phyloP scores from a whole-genome alignment of 2,888 invertebrate species.

The Nymphalis c-album region DNA sequence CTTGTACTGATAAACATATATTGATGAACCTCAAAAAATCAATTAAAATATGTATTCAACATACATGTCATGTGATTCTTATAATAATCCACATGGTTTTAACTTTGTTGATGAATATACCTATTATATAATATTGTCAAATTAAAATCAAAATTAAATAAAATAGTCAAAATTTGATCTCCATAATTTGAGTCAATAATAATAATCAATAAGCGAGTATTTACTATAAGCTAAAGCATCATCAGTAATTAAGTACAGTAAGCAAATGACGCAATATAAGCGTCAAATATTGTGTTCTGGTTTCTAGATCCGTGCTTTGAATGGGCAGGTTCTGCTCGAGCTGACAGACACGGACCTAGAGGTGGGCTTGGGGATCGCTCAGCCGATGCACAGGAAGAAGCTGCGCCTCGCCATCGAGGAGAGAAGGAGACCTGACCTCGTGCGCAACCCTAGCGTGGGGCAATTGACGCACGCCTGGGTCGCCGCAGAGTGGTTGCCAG shows the following conservation, averaged over 20 bases:
- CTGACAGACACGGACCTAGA: conserved; percentile 95
- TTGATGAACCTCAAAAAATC: no score
- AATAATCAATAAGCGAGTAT: not conserved
- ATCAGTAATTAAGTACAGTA: conserved; percentile 25
- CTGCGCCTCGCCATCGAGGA: conserved; percentile 96
- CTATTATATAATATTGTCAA: no score
- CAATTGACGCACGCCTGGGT: conserved; percentile 96
- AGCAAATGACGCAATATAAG: conserved; percentile 71
- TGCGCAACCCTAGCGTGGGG: conserved; percentile 93
- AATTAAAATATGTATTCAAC: no score
- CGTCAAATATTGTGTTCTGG: conserved; percentile 82
- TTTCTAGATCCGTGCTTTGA: conserved; percentile 86
- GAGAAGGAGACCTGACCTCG: conserved; percentile 91
- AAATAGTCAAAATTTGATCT: no score
- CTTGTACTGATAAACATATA: no score
- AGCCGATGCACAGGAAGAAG: conserved; percentile 96
- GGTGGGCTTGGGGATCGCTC: conserved; percentile 93
- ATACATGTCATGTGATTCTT: no score
- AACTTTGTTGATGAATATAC: no score
- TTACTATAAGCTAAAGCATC: not conserved
- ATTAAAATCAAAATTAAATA: no score
- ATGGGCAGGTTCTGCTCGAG: conserved; percentile 92
- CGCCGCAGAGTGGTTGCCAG: conserved; percentile 95
- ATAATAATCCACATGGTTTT: no score
- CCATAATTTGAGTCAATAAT: not conserved